Evolutionary conservation across 2,797 vertebrate genomes (phyloP).

Genomic region (Brachymystax lenok): DNA sequence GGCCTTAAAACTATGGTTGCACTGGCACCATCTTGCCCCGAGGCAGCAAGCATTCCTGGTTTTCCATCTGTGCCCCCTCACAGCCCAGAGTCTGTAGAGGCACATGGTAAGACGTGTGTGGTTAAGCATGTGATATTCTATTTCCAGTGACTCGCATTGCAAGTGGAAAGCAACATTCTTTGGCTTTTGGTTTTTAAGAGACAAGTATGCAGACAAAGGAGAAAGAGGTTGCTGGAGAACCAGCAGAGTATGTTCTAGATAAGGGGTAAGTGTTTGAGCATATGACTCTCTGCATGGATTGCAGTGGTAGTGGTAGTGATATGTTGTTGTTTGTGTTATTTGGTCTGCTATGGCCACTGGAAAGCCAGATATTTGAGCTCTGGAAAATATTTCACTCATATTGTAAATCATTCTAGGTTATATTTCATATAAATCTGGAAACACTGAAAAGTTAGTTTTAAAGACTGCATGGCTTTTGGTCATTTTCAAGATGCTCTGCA

Average conservation of each 20-base stretch:
- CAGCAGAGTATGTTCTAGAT: conserved; percentile 36
- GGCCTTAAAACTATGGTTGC: conserved; percentile 32
- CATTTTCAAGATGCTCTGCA: not conserved
- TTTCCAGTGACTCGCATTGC: not conserved
- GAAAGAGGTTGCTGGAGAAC: conserved; percentile 33
- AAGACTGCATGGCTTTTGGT: conserved; percentile 17
- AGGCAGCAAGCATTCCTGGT: conserved; percentile 38
- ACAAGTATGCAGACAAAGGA: conserved; percentile 46
- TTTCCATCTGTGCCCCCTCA: conserved; percentile 28
- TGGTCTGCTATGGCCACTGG: too few species aligned
- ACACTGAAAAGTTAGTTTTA: conserved; percentile 6
- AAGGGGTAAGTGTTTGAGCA: conserved; percentile 62
- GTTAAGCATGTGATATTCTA: not conserved
- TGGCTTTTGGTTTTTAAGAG: conserved; percentile 27
- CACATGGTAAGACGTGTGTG: conserved; percentile 57
- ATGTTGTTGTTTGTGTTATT: not conserved
- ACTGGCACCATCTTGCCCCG: conserved; percentile 33
- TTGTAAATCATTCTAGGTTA: too few species aligned
- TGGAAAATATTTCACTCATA: too few species aligned
- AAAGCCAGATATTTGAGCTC: too few species aligned
- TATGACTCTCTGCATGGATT: conserved; percentile 48
- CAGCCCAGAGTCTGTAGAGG: conserved; percentile 27
- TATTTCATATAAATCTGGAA: too few species aligned
- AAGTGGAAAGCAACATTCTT: conserved; percentile 8
- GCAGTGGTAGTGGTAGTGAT: conserved; percentile 20